phyloP scores from a whole-genome alignment of 2,113 vertebrate species.

The Odobenus rosmarus region DNA sequence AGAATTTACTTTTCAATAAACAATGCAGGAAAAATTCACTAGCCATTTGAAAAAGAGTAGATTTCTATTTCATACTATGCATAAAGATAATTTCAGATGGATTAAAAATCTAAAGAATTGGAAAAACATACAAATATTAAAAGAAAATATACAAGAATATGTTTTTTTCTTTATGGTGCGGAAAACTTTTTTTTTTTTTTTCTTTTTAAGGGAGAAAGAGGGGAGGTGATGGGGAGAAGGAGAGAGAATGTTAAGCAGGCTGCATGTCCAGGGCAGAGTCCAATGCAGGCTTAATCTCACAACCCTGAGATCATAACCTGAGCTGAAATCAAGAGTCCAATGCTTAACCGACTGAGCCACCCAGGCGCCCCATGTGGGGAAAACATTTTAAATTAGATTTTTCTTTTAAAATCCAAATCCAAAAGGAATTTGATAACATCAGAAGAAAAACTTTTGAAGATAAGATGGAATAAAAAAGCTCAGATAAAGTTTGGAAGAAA shows the following conservation, averaged over 20 bases:
- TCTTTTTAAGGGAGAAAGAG: background rate
- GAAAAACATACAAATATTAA: constrained; percentile 12
- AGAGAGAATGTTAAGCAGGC: background rate
- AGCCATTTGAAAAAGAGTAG: background rate
- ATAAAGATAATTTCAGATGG: constrained; percentile 28
- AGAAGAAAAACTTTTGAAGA: background rate
- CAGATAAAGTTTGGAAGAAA: background rate
- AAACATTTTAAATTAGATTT: constrained; percentile 1
- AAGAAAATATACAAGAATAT: constrained; percentile 10
- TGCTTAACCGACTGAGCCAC: background rate
- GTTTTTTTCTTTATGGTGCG: background rate
- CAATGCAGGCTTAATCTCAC: background rate
- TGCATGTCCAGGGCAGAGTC: background rate
- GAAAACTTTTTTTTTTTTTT: background rate
- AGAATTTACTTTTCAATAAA: background rate
- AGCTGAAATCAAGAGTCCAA: background rate
- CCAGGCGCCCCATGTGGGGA: background rate
- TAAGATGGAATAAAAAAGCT: background rate
- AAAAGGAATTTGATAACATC: constrained; percentile 4
- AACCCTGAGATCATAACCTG: background rate
- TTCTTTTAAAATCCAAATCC: background rate
- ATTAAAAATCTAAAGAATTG: constrained; percentile 25
- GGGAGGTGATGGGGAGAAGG: no score
- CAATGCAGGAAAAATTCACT: constrained; percentile 14
- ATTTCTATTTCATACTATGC: constrained; percentile 7